Evolutionary conservation across 2,888 invertebrate genomes (phyloP).

Genomic region (Eupithecia dodoneata): DNA sequence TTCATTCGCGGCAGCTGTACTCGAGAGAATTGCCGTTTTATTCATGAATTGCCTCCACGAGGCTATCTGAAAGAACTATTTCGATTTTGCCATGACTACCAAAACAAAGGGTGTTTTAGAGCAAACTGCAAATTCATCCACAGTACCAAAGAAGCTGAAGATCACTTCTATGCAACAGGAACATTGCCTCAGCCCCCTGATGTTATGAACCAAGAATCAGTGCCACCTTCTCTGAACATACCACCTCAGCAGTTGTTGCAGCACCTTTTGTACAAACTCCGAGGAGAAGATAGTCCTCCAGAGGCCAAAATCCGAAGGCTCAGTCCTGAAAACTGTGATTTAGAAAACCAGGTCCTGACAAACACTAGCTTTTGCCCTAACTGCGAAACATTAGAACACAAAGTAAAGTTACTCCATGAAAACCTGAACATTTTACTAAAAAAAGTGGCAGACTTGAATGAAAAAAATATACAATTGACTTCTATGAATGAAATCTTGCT

Average conservation of each 20-base stretch:
- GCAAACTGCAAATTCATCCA: constrained; percentile 88
- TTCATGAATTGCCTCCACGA: constrained; percentile 73
- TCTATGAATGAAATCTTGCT: constrained; percentile 81
- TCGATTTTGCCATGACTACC: constrained; percentile 85
- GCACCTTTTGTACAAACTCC: constrained; percentile 60
- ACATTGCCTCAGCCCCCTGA: constrained; percentile 82
- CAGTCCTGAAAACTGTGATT: constrained; percentile 65
- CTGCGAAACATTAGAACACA: constrained; percentile 74
- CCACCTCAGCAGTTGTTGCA: constrained; percentile 57
- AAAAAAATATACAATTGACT: constrained; percentile 76
- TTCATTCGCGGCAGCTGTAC: constrained; percentile 78
- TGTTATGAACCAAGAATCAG: constrained; percentile 55
- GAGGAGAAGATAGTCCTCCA: constrained; percentile 75
- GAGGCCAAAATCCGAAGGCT: constrained; percentile 74
- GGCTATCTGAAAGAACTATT: constrained; percentile 70
- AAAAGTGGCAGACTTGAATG: constrained; percentile 75
- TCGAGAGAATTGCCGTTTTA: constrained; percentile 82
- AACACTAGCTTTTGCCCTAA: constrained; percentile 64
- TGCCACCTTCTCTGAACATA: constrained; percentile 48
- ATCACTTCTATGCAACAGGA: constrained; percentile 86
- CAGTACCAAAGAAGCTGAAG: constrained; percentile 88
- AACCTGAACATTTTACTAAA: constrained; percentile 79
- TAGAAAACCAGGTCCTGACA: constrained; percentile 66
- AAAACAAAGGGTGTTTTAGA: constrained; percentile 88
- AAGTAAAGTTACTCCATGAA: constrained; percentile 76